Conservation (phyloP, 1,140 invertebrate genomes). For the Ostrea denselamellosa region DNA sequence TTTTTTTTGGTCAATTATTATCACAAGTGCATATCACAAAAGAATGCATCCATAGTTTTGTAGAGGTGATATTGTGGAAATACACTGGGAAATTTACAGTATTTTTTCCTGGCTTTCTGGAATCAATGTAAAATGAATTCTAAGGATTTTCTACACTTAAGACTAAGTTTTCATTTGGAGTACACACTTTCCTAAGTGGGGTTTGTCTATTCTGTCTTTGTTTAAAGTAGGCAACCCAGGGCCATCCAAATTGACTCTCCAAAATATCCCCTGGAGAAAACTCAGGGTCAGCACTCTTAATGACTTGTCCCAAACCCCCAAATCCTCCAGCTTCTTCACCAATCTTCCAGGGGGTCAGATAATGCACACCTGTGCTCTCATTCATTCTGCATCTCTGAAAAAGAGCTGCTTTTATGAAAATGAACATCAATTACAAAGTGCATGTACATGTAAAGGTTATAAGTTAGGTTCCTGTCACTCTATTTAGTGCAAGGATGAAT, state of each 20-base stretch:
- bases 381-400: slow-evolving; percentile 75
- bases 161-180: not conserved
- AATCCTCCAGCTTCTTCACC: slow-evolving; percentile 67
- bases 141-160: no score
- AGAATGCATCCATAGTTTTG: no score
- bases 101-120: no score
- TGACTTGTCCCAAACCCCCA: slow-evolving; percentile 69
- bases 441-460: no score
- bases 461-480: no score
- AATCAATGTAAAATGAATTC: no score
- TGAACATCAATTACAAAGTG: no score
- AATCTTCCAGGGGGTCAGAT: slow-evolving; percentile 66
- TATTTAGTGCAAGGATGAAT: no score
- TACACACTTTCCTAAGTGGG: slow-evolving; percentile 50
- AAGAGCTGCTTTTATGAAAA: not conserved
- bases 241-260: slow-evolving; percentile 62
- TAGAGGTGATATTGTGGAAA: no score
- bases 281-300: slow-evolving; percentile 51
- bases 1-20: no score
- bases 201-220: slow-evolving; percentile 44
- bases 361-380: slow-evolving; percentile 70
- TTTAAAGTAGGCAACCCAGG: slow-evolving; percentile 65
- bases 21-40: no score
- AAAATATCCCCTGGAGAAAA: slow-evolving; percentile 68
- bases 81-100: no score